These are phyloP conservation scores for Chaetops frenatus DNA, from an alignment of 2,113 vertebrate genomes.

Conservation along the genomic window DNA sequence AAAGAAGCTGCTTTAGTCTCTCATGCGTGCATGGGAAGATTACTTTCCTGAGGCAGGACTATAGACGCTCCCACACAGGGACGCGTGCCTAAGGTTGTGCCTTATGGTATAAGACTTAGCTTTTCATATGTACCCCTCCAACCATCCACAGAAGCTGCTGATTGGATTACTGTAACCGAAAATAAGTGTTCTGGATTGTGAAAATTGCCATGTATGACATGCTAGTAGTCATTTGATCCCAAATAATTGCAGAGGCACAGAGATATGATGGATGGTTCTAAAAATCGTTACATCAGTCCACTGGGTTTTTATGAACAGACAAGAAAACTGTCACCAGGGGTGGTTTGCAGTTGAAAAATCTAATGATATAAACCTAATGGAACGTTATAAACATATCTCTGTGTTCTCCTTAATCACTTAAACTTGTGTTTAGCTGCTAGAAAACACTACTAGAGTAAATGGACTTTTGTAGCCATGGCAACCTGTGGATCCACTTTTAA, in stretches of 20 bases:
- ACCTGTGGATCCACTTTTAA: conserved; percentile 16
- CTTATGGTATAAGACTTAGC: background rate
- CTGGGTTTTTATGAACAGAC: background rate
- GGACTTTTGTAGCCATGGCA: conserved; percentile 33
- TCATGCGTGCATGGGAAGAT: background rate
- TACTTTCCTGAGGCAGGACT: background rate
- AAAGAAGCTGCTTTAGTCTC: background rate
- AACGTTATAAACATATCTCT: background rate
- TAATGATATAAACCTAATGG: background rate
- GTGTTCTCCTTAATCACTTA: conserved; percentile 14
- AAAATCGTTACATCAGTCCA: background rate
- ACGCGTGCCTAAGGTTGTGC: background rate
- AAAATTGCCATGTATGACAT: background rate
- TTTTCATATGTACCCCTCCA: background rate
- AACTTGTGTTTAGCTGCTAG: background rate
- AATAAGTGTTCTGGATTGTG: background rate
- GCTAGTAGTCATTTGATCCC: background rate
- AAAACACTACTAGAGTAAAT: conserved; percentile 17
- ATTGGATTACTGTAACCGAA: background rate
- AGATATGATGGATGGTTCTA: background rate
- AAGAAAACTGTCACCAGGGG: background rate
- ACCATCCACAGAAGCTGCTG: background rate
- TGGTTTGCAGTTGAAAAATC: background rate
- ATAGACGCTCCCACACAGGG: background rate
- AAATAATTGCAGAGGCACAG: background rate